These are phyloP conservation scores for Steatornis caripensis DNA, from an alignment of 2,113 vertebrate species.

Conservation along the genomic window DNA sequence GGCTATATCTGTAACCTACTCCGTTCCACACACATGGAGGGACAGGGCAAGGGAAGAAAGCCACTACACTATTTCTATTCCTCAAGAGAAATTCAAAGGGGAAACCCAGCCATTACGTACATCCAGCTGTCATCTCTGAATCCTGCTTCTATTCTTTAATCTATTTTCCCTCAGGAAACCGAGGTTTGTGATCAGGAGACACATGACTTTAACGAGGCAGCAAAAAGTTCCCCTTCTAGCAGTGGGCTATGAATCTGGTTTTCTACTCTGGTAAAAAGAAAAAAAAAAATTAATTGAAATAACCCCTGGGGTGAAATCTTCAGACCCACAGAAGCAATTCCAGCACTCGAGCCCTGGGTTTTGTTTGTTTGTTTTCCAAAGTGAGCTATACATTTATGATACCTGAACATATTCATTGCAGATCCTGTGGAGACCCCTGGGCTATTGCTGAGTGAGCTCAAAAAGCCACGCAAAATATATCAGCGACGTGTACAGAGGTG, in stretches of 20 bases:
- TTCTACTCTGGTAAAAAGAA: background rate
- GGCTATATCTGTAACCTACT: background rate
- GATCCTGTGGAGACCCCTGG: background rate
- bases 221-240: background rate
- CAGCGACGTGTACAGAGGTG: background rate
- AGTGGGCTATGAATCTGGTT: background rate
- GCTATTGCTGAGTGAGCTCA: background rate
- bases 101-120: background rate
- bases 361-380: background rate
- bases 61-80: background rate
- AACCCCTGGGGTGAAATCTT: background rate
- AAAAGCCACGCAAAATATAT: background rate
- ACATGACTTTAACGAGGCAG: accelerated
- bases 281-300: background rate
- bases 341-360: background rate
- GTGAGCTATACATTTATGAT: background rate
- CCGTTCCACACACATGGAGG: background rate
- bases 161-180: background rate
- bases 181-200: background rate
- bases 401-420: background rate
- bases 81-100: background rate
- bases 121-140: background rate
- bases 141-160: background rate
- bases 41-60: background rate
- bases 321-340: background rate